Conservation (phyloP, 2,797 vertebrate genomes). For the Threskiornis aethiopicus region DNA sequence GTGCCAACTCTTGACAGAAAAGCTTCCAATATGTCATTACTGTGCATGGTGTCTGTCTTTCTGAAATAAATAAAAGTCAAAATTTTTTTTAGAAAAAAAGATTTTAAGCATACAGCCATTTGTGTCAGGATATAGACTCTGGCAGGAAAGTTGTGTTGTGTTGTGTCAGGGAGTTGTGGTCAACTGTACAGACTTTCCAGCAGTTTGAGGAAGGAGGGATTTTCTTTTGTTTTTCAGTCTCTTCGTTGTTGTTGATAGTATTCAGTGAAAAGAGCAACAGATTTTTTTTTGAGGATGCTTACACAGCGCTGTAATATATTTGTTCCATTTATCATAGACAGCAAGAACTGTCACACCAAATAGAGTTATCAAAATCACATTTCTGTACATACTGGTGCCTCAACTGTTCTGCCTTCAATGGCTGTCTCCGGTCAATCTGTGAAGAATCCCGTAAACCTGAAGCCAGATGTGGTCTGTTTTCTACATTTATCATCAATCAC, state of each 20-base stretch:
- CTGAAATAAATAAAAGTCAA: background rate
- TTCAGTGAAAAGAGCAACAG: background rate
- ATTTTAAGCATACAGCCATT: background rate
- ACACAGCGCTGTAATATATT: background rate
- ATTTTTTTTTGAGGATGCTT: background rate
- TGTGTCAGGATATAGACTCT: background rate
- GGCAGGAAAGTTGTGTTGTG: background rate
- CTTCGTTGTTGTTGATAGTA: background rate
- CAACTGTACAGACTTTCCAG: background rate
- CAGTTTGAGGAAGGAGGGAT: background rate
- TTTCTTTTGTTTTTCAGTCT: background rate
- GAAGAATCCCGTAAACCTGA: constrained; percentile 24
- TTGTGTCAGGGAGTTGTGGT: background rate
- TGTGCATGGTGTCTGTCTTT: background rate
- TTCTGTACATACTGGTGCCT: background rate
- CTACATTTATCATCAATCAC: background rate
- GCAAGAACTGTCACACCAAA: background rate
- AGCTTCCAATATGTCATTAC: background rate
- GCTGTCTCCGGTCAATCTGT: background rate
- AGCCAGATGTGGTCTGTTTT: constrained; percentile 52
- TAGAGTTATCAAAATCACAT: constrained; percentile 34
- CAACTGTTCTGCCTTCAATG: background rate
- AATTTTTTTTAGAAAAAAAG: background rate
- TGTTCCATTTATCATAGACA: background rate
- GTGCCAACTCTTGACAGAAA: background rate